Evolutionary conservation across 2,888 invertebrate species (phyloP).

Genomic region (Nomada ferruginata): DNA sequence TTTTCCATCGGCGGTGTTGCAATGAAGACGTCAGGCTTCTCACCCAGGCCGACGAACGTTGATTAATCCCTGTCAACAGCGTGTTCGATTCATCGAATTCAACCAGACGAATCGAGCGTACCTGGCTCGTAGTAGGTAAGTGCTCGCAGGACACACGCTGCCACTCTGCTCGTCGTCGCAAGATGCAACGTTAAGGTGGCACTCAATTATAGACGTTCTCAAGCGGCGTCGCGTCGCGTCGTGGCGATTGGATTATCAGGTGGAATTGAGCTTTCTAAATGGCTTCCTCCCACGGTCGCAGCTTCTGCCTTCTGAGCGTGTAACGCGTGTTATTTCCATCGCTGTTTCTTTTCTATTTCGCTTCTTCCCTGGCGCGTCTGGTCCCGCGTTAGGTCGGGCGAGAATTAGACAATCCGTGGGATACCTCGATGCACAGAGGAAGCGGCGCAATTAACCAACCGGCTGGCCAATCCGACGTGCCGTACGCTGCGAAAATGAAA

Average conservation of each 20-base stretch:
- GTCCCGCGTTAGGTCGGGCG: too few species aligned
- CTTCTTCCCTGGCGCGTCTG: not conserved
- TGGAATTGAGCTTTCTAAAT: conserved; percentile 56
- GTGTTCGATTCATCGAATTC: conserved; percentile 29
- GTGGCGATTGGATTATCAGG: conserved; percentile 54
- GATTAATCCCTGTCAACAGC: conserved; percentile 35
- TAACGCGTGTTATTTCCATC: conserved; percentile 15
- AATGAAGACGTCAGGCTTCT: conserved; percentile 22
- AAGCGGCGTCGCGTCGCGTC: not conserved
- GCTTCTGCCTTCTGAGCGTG: conserved; percentile 25
- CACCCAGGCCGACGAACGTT: conserved; percentile 3
- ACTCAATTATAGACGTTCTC: conserved; percentile 51
- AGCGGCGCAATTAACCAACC: conserved; percentile 37
- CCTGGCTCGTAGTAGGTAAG: not conserved
- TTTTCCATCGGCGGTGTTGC: not conserved
- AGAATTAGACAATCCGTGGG: not conserved
- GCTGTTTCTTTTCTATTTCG: not conserved
- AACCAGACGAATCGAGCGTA: not conserved
- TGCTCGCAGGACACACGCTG: conserved; percentile 15
- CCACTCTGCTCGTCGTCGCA: not conserved
- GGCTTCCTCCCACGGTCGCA: conserved; percentile 59
- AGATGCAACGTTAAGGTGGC: conserved; percentile 23
- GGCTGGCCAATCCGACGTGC: conserved; percentile 6
- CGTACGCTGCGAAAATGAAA: conserved; percentile 42
- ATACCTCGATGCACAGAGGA: not conserved